Base-by-base conservation (phyloP, 2,113 vertebrate genomes). In the Haplotaxodon microlepis region DNA sequence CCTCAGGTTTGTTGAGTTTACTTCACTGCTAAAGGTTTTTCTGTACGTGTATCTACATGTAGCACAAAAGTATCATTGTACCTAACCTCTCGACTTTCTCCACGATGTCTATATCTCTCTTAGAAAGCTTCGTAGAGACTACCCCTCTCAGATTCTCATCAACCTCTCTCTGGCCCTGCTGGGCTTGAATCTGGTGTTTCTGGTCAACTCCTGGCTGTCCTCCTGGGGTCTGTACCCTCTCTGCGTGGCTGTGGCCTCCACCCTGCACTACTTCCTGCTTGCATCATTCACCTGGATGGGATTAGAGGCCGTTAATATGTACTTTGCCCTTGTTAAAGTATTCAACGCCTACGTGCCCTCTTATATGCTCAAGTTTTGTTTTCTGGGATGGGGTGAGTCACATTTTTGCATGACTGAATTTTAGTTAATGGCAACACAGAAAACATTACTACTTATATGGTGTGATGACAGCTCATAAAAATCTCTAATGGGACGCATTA, bases 251-350 rank as follows among this genome's bases (percentile, higher is more conserved):
- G 89, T 94, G 5, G 97, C 97, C 0, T 82, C 83, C 5, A 63
- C 87, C 1, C 95, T 99, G 81, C 98, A 98, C 86, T 99, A 98
- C 88, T 98, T 97, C 93, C 96, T 99, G 63, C 96, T 99, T 27
- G 95, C 96, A 3, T 97, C 98, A 1, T 98, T 99, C 90, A 97
- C 96, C 0, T 98, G 98, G 98, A 98, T 99, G 98, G 97, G 96
- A 14, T 92, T 99, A 82, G 97, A 98, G 81, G 97, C 98, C 0
- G 88, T 98, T 19, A 97, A 98, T 89, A 97, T 98, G 96, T 99
- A 99, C 92, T 96, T 98, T 13, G 96, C 97, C 19, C 93, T 99
- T 4, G 94, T 99, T 86, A 98, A 97, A 96, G 98, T 99, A 83
- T 98, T 99, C 95, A 98, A 98, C 9, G 94, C 96, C 92, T 99